phyloP scores from a whole-genome alignment of 2,797 vertebrate species.

The Mustela erminea region DNA sequence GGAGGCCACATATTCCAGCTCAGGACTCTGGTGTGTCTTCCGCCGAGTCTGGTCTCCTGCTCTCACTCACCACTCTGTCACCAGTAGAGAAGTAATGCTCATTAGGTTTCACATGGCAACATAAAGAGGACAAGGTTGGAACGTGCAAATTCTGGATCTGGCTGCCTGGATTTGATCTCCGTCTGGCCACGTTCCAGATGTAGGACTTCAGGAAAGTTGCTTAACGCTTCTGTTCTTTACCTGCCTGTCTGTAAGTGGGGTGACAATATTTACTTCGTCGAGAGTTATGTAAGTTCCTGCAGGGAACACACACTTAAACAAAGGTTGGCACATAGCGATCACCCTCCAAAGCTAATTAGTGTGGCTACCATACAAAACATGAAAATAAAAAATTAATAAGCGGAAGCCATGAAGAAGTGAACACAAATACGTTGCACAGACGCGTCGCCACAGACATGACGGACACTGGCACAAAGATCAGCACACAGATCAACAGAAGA shows the following conservation, averaged over 20 bases:
- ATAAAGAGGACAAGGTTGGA: not conserved
- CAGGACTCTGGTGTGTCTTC: not conserved
- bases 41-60: not conserved
- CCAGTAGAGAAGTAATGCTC: not conserved
- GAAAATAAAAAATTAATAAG: not conserved
- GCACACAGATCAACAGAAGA: not conserved
- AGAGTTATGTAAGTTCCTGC: not conserved
- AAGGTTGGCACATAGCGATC: not conserved
- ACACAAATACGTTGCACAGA: not conserved
- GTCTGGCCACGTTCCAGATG: not conserved
- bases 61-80: not conserved
- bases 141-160: not conserved
- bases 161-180: not conserved
- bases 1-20: not conserved
- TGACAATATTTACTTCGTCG: not conserved
- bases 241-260: not conserved
- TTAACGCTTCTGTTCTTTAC: not conserved
- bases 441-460: not conserved
- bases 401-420: not conserved
- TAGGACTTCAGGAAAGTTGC: not conserved
- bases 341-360: not conserved
- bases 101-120: not conserved
- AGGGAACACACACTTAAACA: not conserved
- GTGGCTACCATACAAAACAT: not conserved
- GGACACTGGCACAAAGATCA: not conserved